Conservation (phyloP, 1,140 invertebrate species). For the Propsilocerus akamusi region DNA sequence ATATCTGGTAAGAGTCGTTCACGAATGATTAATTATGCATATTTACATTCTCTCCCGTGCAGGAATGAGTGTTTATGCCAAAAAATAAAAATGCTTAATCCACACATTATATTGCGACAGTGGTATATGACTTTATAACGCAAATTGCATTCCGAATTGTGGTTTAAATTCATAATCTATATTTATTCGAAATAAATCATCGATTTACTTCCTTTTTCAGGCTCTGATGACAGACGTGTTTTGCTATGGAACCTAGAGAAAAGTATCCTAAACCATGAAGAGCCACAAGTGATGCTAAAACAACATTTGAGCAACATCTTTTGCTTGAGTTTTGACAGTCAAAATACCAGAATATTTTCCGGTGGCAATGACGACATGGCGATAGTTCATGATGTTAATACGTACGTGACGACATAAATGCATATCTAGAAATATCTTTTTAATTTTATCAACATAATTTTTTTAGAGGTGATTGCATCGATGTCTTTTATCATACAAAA, state of each 20-base stretch:
- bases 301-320: conserved; percentile 88
- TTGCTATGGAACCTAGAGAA: conserved; percentile 74
- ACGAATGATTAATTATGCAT: neutral
- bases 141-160: too few relatives aligned
- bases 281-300: conserved; percentile 53
- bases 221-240: conserved; percentile 81
- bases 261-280: conserved; percentile 40
- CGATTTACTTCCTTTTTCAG: conserved; percentile 34
- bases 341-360: conserved; percentile 68
- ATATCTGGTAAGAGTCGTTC: conserved; percentile 52
- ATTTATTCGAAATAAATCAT: too few relatives aligned
- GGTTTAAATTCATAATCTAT: too few relatives aligned
- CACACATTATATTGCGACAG: too few relatives aligned
- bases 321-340: conserved; percentile 66
- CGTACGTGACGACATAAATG: conserved; percentile 32
- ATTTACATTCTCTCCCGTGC: neutral
- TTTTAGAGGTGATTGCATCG: conserved; percentile 44
- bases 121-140: too few relatives aligned
- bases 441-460: neutral
- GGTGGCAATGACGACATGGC: conserved; percentile 91
- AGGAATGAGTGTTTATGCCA: conserved; percentile 4
- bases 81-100: too few relatives aligned
- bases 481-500: conserved; percentile 67
- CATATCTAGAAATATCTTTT: neutral
- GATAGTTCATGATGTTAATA: conserved; percentile 63